A percentile compares a stretch with the other conserved stretches of the same genome.
phyloP scores from a whole-genome alignment of 1,140 invertebrate species.

The Chrysopa pallens region DNA sequence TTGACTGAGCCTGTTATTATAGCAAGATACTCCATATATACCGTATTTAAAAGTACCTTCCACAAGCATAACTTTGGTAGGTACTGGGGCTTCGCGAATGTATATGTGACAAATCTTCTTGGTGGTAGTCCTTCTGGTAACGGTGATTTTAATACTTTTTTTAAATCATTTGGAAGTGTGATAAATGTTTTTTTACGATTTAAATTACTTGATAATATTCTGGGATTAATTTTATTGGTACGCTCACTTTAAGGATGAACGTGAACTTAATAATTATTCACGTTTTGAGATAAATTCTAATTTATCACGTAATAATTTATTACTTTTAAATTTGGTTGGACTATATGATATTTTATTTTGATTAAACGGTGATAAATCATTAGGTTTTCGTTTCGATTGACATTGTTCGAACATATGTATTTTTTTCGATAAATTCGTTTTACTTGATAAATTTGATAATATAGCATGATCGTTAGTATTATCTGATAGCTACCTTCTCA shows the following conservation, averaged over 20 bases:
- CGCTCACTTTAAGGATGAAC: not conserved
- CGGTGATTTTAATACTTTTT: slow-evolving; percentile 38
- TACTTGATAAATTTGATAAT: slow-evolving; percentile 19
- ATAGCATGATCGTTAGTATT: slow-evolving; percentile 14
- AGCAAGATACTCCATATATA: too few species aligned
- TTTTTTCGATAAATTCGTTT: not conserved
- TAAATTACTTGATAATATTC: slow-evolving; percentile 28
- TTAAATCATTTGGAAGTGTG: slow-evolving; percentile 17
- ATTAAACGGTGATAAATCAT: not conserved
- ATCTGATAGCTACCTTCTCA: slow-evolving; percentile 27
- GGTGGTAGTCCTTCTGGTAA: slow-evolving; percentile 45
- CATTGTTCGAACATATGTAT: not conserved
- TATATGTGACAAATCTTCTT: too few species aligned
- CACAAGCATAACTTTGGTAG: too few species aligned
- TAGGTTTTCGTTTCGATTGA: slow-evolving; percentile 4
- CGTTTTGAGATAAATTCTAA: not conserved
- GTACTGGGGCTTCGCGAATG: too few species aligned
- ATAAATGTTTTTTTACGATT: slow-evolving; percentile 6
- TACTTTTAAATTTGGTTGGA: slow-evolving; percentile 10
- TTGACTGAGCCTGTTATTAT: too few species aligned
- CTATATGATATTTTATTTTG: slow-evolving; percentile 1
- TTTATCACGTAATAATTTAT: slow-evolving; percentile 3
- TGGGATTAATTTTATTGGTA: slow-evolving; percentile 8
- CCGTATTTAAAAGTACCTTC: too few species aligned
- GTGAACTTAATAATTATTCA: not conserved